These are phyloP conservation scores for Ceratina japonica DNA, from an alignment of 1,140 invertebrate genomes.

Conservation along the genomic window DNA sequence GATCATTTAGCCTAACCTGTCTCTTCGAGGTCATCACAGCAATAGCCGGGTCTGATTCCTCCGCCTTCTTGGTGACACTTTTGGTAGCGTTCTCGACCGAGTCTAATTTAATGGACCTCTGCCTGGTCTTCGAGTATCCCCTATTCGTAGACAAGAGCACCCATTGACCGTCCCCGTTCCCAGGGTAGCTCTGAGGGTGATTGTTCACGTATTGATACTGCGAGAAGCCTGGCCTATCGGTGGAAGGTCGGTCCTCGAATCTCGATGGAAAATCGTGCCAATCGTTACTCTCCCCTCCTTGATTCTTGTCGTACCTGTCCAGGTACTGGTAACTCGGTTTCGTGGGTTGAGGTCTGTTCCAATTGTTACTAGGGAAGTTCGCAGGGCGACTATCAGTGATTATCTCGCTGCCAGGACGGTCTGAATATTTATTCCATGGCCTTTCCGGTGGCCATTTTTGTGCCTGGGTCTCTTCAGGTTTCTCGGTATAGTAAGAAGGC, in stretches of 20 bases:
- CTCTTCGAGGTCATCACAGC: conserved; percentile 74
- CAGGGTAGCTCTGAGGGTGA: conserved; percentile 80
- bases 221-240: conserved; percentile 72
- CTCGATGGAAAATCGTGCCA: conserved; percentile 71
- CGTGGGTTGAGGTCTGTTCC: conserved; percentile 65
- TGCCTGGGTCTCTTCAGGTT: conserved; percentile 67
- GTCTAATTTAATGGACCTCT: conserved; percentile 77
- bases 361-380: conserved; percentile 81
- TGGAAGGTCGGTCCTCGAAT: conserved; percentile 59
- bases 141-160: conserved; percentile 87
- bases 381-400: conserved; percentile 85
- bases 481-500: conserved; percentile 61
- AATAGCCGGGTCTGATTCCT: conserved; percentile 54
- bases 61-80: conserved; percentile 15
- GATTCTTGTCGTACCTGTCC: conserved; percentile 69
- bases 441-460: conserved; percentile 77
- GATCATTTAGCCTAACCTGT: conserved; percentile 73
- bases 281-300: conserved; percentile 60
- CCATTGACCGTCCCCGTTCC: conserved; percentile 86
- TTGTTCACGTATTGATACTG: conserved; percentile 74
- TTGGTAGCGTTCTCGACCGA: conserved; percentile 65
- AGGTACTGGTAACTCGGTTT: conserved; percentile 66
- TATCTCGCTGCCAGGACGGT: conserved; percentile 77
- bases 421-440: conserved; percentile 71
- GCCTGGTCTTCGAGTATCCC: conserved; percentile 82